Percentiles rank a stretch among this genome's conserved stretches.
Evolutionary conservation across 2,888 invertebrate species (phyloP).

Genomic region (Octodonta nipae): DNA sequence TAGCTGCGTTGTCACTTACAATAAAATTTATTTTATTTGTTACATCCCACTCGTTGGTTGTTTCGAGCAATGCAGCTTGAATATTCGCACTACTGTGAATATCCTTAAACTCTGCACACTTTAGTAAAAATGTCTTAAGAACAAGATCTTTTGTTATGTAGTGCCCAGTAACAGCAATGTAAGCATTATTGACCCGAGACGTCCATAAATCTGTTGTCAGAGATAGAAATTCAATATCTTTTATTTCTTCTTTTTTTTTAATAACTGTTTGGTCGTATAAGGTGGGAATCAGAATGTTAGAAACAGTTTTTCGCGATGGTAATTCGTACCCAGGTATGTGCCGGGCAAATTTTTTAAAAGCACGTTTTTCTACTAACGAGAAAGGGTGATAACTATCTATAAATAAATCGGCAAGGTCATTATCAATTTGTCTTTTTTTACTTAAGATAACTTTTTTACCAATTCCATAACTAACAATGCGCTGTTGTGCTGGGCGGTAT

Average conservation of each 20-base stretch:
- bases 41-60: too few species aligned
- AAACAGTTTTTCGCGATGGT: too few species aligned
- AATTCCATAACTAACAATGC: background rate
- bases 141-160: background rate
- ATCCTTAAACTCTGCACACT: background rate
- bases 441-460: background rate
- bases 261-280: background rate
- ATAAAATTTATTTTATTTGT: too few species aligned
- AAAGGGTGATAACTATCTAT: background rate
- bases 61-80: too few species aligned
- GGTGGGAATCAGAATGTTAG: too few species aligned
- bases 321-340: background rate
- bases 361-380: background rate
- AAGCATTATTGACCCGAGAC: background rate
- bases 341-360: background rate
- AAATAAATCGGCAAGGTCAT: background rate
- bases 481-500: background rate
- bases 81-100: background rate
- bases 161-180: background rate
- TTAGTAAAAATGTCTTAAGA: too few species aligned
- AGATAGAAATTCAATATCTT: too few species aligned
- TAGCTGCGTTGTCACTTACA: too few species aligned
- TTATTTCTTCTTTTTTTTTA: background rate
- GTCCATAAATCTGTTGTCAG: background rate
- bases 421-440: constrained; percentile 1